Percentiles rank a stretch among this genome's conserved stretches.
phyloP scores from a whole-genome alignment of 1,140 invertebrate genomes.

The Drosophila pallidifrons region DNA sequence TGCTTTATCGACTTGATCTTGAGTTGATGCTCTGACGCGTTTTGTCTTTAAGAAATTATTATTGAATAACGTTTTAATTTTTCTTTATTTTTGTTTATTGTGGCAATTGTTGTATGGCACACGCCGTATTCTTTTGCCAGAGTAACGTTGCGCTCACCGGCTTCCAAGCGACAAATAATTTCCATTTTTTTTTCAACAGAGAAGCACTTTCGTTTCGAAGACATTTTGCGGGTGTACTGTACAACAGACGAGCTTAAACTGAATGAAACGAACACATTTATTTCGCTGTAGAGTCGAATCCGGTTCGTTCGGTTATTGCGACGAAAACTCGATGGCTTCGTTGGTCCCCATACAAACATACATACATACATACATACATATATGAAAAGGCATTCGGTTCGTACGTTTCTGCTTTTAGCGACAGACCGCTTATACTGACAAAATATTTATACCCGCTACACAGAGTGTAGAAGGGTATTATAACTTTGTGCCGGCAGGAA shows the following conservation, averaged over 20 bases:
- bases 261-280: background rate
- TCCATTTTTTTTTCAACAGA: constrained; percentile 11
- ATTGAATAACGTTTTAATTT: constrained; percentile 4
- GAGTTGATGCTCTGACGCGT: background rate
- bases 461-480: no score
- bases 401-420: no score
- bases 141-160: background rate
- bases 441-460: no score
- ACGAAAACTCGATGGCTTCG: no score
- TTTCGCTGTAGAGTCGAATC: no score
- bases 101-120: constrained; percentile 14
- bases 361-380: no score
- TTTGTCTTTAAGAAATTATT: background rate
- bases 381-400: no score
- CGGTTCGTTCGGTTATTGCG: no score
- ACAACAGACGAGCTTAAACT: background rate
- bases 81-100: constrained; percentile 15
- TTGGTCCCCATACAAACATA: no score
- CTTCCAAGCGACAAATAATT: constrained; percentile 14
- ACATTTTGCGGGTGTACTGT: background rate
- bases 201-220: constrained; percentile 11
- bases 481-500: no score
- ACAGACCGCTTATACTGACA: no score
- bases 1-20: constrained; percentile 8
- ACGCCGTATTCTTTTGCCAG: constrained; percentile 11